Evolutionary conservation across 1,140 invertebrate genomes (phyloP).

Genomic region (Drosophila santomea): DNA sequence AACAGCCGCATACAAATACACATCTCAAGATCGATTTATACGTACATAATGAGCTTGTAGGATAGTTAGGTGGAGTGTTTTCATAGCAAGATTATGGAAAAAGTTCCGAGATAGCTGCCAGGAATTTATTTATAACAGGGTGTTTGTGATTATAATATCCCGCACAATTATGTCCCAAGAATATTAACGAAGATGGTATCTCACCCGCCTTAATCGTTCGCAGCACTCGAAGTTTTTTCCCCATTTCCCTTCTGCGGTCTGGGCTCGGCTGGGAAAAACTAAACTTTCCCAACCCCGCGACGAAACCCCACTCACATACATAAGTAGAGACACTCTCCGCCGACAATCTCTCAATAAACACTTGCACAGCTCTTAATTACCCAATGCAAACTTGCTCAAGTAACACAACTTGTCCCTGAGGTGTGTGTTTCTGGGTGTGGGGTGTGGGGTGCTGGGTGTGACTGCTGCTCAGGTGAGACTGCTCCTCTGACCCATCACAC

Average conservation of each 20-base stretch:
- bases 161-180: neutral
- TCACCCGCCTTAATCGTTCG: slow-evolving; percentile 23
- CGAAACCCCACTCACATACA: slow-evolving; percentile 25
- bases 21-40: too few species aligned
- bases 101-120: neutral
- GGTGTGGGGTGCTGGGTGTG: slow-evolving; percentile 24
- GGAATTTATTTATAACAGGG: neutral
- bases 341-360: slow-evolving; percentile 74
- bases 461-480: slow-evolving; percentile 21
- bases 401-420: slow-evolving; percentile 56
- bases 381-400: slow-evolving; percentile 78
- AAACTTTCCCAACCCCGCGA: slow-evolving; percentile 22
- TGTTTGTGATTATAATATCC: neutral
- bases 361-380: slow-evolving; percentile 81
- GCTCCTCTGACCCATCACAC: slow-evolving; percentile 34
- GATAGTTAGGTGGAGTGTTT: too few species aligned
- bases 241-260: slow-evolving; percentile 6
- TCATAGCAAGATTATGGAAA: neutral
- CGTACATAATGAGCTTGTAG: too few species aligned
- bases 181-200: slow-evolving; percentile 21
- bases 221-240: slow-evolving; percentile 12
- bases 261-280: slow-evolving; percentile 31
- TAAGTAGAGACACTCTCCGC: slow-evolving; percentile 38
- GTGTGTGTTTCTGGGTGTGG: slow-evolving; percentile 8
- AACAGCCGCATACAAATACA: neutral